phyloP scores from a whole-genome alignment of 2,113 vertebrate species.

The Xiphophorus hellerii region DNA sequence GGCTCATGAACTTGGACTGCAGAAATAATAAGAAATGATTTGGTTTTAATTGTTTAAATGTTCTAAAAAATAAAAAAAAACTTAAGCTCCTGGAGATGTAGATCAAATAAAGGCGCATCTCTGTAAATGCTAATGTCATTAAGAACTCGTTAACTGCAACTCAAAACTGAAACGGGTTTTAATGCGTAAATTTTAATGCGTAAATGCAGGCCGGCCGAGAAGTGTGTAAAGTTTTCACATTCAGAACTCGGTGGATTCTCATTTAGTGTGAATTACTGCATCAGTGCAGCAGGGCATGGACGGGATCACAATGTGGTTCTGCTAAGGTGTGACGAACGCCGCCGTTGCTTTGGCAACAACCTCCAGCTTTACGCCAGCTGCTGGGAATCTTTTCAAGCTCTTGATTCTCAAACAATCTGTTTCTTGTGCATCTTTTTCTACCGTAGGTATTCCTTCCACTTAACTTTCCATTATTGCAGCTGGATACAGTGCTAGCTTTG shows the following conservation, averaged over 20 bases:
- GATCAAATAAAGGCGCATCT: background rate
- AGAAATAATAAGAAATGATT: slow-evolving; percentile 1
- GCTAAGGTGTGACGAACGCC: too few species aligned
- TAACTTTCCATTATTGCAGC: background rate
- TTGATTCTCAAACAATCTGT: background rate
- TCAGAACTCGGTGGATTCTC: too few species aligned
- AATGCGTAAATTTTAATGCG: too few species aligned
- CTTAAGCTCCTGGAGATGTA: background rate
- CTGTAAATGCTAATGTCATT: background rate
- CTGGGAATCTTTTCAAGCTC: too few species aligned
- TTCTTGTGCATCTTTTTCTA: background rate
- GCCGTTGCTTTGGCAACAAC: too few species aligned
- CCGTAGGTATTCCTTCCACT: background rate
- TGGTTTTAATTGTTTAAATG: background rate
- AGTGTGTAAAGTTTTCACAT: too few species aligned
- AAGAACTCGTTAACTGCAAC: background rate
- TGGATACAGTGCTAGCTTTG: background rate
- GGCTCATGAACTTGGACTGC: slow-evolving; percentile 6
- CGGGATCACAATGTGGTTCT: too few species aligned
- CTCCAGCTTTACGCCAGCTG: too few species aligned
- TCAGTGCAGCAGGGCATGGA: too few species aligned
- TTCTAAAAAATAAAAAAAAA: background rate
- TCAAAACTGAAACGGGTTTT: too few species aligned
- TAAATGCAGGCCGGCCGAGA: too few species aligned
- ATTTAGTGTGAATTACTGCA: too few species aligned